phyloP scores from a whole-genome alignment of 2,797 vertebrate genomes.

The Anisognathus igniventris region DNA sequence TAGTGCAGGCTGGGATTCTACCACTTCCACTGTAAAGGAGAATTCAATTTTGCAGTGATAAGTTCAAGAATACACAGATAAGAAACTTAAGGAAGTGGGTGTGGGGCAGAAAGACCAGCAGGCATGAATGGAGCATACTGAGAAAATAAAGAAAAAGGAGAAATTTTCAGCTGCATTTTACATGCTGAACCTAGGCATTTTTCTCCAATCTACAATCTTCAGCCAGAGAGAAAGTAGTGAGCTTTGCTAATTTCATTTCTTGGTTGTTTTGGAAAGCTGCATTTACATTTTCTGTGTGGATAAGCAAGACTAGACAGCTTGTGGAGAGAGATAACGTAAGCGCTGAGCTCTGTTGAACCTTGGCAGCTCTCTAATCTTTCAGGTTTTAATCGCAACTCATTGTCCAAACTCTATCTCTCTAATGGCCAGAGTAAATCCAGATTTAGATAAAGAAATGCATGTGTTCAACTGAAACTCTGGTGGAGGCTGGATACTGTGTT shows the following conservation, averaged over 20 bases:
- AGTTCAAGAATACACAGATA: slow-evolving; percentile 11
- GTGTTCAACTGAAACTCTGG: neutral
- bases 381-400: slow-evolving; percentile 14
- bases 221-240: neutral
- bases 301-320: neutral
- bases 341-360: neutral
- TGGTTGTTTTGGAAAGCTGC: neutral
- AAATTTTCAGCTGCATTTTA: neutral
- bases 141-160: neutral
- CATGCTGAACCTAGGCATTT: neutral
- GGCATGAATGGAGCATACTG: neutral
- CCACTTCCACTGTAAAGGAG: neutral
- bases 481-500: neutral
- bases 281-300: slow-evolving; percentile 1
- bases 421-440: neutral
- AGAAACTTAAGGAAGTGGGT: neutral
- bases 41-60: slow-evolving; percentile 23
- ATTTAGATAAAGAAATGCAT: neutral
- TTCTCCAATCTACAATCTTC: neutral
- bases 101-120: neutral
- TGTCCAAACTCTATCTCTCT: neutral
- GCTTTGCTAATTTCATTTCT: neutral
- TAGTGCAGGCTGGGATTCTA: neutral
- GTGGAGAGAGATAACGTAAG: neutral
- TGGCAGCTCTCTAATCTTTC: neutral